Evolutionary conservation across 2,113 vertebrate genomes (phyloP).

Genomic region (Brachypodius melanocephalos): DNA sequence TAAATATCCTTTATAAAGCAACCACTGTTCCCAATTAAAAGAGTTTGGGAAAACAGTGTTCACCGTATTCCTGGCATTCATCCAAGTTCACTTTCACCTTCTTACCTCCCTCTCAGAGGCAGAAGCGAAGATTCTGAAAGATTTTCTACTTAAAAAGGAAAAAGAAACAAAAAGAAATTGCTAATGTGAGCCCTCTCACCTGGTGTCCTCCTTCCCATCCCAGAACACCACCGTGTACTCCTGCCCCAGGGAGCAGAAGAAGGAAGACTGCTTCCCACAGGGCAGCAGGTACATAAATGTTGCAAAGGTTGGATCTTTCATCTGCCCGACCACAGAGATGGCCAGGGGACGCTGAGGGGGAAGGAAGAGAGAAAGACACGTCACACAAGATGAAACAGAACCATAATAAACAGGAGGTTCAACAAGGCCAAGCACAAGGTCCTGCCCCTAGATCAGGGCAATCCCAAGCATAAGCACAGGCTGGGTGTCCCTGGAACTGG

Average conservation of each 20-base stretch:
- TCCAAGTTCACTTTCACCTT: slow-evolving; percentile 49
- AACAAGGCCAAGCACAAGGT: not conserved
- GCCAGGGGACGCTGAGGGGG: slow-evolving; percentile 84
- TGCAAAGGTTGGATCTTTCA: slow-evolving; percentile 92
- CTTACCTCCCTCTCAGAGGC: not conserved
- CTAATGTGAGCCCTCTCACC: slow-evolving; percentile 63
- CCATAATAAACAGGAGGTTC: not conserved
- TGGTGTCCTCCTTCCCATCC: slow-evolving; percentile 84
- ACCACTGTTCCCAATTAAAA: slow-evolving; percentile 60
- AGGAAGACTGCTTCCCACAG: slow-evolving; percentile 83
- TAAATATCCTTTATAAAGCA: slow-evolving; percentile 64
- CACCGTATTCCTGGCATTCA: not conserved
- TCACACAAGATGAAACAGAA: not conserved
- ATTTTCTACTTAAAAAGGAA: not conserved
- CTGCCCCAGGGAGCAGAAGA: slow-evolving; percentile 87
- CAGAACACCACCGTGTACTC: slow-evolving; percentile 90
- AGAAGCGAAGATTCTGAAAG: not conserved
- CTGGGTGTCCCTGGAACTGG: not conserved
- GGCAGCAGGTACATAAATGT: slow-evolving; percentile 84
- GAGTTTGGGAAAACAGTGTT: slow-evolving; percentile 54
- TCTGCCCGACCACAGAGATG: slow-evolving; percentile 81
- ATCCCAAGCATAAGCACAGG: not conserved
- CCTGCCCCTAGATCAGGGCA: not conserved
- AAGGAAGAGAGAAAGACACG: not conserved
- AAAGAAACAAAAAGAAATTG: not conserved